These are phyloP conservation scores for Acromyrmex charruanus DNA, from an alignment of 1,140 invertebrate genomes.

Conservation along the genomic window DNA sequence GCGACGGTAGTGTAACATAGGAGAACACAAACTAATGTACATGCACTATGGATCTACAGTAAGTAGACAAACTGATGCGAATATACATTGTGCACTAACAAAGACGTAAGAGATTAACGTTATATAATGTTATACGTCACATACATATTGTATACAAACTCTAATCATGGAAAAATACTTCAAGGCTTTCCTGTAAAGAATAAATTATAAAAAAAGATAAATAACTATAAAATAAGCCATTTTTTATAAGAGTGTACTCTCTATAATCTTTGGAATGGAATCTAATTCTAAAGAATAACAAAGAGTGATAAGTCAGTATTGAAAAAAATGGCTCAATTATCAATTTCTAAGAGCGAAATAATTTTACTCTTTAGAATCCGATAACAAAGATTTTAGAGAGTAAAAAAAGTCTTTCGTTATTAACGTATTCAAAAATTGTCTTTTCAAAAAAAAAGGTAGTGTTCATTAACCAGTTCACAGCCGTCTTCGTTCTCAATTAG, in stretches of 20 bases:
- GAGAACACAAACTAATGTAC: slow-evolving; percentile 44
- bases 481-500: slow-evolving; percentile 9
- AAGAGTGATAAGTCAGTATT: too few relatives aligned
- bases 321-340: too few relatives aligned
- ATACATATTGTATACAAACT: not conserved
- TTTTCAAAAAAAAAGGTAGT: too few relatives aligned
- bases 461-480: not conserved
- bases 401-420: not conserved
- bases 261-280: too few relatives aligned
- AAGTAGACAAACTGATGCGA: slow-evolving; percentile 13
- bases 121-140: slow-evolving; percentile 2
- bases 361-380: too few relatives aligned
- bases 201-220: slow-evolving; percentile 9
- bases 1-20: not conserved
- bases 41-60: not conserved
- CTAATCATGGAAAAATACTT: not conserved
- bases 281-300: too few relatives aligned
- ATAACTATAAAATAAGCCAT: not conserved
- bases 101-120: slow-evolving; percentile 11
- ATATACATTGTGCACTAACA: not conserved
- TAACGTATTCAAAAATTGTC: not conserved
- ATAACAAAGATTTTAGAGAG: too few relatives aligned
- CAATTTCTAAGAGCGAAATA: too few relatives aligned
- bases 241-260: too few relatives aligned
- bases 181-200: not conserved